A percentile compares a stretch with the other conserved stretches of the same genome.
Evolutionary conservation across 2,113 vertebrate genomes (phyloP).

Genomic region (Parus major): DNA sequence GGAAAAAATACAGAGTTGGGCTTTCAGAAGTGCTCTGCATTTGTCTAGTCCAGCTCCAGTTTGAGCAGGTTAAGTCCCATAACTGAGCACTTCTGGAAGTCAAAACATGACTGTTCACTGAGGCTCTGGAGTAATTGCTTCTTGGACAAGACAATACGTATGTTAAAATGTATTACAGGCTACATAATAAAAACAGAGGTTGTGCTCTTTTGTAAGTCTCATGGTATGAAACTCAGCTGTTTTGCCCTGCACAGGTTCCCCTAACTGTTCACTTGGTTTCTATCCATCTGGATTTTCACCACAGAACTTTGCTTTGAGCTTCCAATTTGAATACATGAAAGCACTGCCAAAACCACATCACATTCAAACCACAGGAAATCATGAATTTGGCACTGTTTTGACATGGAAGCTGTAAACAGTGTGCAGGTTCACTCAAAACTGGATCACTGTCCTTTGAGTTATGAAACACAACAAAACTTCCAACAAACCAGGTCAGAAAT

Average conservation of each 20-base stretch:
- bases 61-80: background rate
- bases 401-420: slow-evolving; percentile 63
- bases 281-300: slow-evolving; percentile 48
- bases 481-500: slow-evolving; percentile 32
- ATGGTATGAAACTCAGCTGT: background rate
- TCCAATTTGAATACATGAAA: slow-evolving; percentile 4
- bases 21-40: background rate
- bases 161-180: background rate
- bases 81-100: background rate
- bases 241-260: slow-evolving; percentile 26
- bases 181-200: background rate
- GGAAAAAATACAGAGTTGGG: background rate
- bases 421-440: slow-evolving; percentile 54
- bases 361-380: slow-evolving; percentile 64
- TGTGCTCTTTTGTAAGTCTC: background rate
- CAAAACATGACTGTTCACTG: background rate
- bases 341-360: slow-evolving; percentile 68
- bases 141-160: background rate
- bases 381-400: slow-evolving; percentile 53
- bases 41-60: background rate
- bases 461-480: slow-evolving; percentile 50
- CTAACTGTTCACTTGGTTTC: slow-evolving; percentile 17
- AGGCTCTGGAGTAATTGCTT: background rate
- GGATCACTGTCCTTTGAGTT: slow-evolving; percentile 23
- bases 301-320: slow-evolving; percentile 34